Evolutionary conservation across 1,140 invertebrate genomes (phyloP).

Genomic region (Coptotermes formosanus): DNA sequence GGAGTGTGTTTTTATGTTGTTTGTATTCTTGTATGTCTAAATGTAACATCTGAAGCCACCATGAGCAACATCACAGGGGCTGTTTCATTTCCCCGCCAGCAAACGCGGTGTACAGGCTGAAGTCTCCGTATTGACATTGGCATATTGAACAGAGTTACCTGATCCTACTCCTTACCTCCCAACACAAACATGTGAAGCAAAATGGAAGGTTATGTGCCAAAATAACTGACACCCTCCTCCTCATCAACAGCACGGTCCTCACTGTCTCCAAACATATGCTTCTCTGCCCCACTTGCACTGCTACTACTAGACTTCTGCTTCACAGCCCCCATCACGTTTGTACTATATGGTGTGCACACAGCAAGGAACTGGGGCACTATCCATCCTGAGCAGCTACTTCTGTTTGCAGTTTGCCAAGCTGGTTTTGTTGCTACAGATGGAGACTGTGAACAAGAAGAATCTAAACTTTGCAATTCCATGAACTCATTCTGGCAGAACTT

Average conservation of each 20-base stretch:
- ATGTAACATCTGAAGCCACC: background rate
- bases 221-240: slow-evolving; percentile 12
- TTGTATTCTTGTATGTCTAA: background rate
- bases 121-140: slow-evolving; percentile 66
- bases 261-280: slow-evolving; percentile 42
- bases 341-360: slow-evolving; percentile 29
- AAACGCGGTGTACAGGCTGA: slow-evolving; percentile 47
- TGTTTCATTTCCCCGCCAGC: too few species aligned
- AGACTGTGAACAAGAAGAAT: slow-evolving; percentile 1
- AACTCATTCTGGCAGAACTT: slow-evolving; percentile 34
- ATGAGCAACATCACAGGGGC: slow-evolving; percentile 29
- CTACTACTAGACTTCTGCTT: slow-evolving; percentile 50
- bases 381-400: too few species aligned
- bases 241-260: slow-evolving; percentile 45
- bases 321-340: slow-evolving; percentile 32
- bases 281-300: slow-evolving; percentile 41
- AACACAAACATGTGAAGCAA: slow-evolving; percentile 63
- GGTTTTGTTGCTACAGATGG: background rate
- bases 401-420: background rate
- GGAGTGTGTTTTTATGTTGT: background rate
- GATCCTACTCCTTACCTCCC: slow-evolving; percentile 65
- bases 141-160: slow-evolving; percentile 64
- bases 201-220: slow-evolving; percentile 44
- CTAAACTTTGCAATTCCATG: slow-evolving; percentile 26
- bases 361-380: slow-evolving; percentile 48